Conservation (phyloP, 2,113 vertebrate genomes). For the Cyanocitta stelleri region DNA sequence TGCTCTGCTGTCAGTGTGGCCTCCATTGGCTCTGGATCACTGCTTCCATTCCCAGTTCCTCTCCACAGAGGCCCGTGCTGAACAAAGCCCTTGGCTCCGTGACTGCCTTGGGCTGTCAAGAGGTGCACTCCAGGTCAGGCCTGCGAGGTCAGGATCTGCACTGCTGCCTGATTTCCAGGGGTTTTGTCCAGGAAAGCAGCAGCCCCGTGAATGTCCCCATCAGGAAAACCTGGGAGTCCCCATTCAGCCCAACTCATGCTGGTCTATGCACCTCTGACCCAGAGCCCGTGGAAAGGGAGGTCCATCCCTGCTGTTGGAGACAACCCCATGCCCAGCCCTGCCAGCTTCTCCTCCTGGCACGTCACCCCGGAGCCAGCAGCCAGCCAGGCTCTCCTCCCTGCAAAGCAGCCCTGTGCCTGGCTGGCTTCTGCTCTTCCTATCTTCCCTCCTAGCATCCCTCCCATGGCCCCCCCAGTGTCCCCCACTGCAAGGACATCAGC, state of each 20-base stretch:
- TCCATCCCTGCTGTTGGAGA: not conserved
- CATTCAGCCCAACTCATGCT: fast-evolving
- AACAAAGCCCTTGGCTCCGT: not conserved
- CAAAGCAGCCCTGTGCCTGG: not conserved
- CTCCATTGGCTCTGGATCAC: not conserved
- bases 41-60: not conserved
- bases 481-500: not conserved
- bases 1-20: not conserved
- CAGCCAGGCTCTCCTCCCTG: not conserved
- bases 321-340: fast-evolving
- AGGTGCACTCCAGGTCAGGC: not conserved
- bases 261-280: not conserved
- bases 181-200: not conserved
- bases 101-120: not conserved
- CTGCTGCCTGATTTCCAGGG: not conserved
- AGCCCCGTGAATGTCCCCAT: not conserved
- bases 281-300: not conserved
- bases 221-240: not conserved
- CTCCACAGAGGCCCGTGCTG: not conserved
- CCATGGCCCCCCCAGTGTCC: not conserved
- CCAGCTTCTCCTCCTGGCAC: not conserved
- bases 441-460: not conserved
- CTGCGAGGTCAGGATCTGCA: not conserved
- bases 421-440: not conserved
- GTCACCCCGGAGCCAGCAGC: not conserved